phyloP scores from a whole-genome alignment of 2,113 vertebrate genomes.

The Oncorhynchus keta region DNA sequence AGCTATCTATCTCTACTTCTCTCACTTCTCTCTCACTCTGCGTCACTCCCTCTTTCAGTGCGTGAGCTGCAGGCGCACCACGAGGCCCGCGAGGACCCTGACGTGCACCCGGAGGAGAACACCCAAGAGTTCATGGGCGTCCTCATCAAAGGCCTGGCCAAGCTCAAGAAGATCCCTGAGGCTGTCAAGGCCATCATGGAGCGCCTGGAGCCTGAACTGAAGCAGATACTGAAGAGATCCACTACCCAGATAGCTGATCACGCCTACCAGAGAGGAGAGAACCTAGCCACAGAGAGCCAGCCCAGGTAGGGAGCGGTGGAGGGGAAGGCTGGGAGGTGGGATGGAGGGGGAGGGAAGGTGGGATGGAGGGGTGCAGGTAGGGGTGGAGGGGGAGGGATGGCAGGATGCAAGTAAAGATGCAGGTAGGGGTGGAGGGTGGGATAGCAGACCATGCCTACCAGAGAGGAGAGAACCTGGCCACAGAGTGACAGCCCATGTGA shows the following conservation, averaged over 20 bases:
- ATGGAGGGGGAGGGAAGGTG: background rate
- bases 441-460: slow-evolving; percentile 93
- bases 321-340: too few relatives aligned
- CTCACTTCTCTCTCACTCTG: too few relatives aligned
- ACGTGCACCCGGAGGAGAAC: slow-evolving; percentile 94
- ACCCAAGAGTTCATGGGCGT: slow-evolving; percentile 94
- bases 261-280: slow-evolving; percentile 92
- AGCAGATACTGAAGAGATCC: slow-evolving; percentile 94
- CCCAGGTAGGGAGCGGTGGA: slow-evolving; percentile 77
- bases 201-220: slow-evolving; percentile 91
- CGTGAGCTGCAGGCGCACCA: slow-evolving; percentile 74
- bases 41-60: slow-evolving; percentile 55
- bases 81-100: slow-evolving; percentile 83
- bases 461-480: slow-evolving; percentile 82
- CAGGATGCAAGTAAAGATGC: background rate
- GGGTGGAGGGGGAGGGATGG: background rate
- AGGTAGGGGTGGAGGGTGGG: background rate
- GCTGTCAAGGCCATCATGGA: slow-evolving; percentile 95
- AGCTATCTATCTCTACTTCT: too few relatives aligned
- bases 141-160: slow-evolving; percentile 92
- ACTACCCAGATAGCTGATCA: slow-evolving; percentile 96
- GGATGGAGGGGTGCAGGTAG: background rate
- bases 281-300: slow-evolving; percentile 86
- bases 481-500: slow-evolving; percentile 92
- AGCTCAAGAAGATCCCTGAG: slow-evolving; percentile 94